Evolutionary conservation across 2,113 vertebrate species (phyloP), one percentile per base, ranked within the genome.

Genomic region (Corythornis cristatus): DNA sequence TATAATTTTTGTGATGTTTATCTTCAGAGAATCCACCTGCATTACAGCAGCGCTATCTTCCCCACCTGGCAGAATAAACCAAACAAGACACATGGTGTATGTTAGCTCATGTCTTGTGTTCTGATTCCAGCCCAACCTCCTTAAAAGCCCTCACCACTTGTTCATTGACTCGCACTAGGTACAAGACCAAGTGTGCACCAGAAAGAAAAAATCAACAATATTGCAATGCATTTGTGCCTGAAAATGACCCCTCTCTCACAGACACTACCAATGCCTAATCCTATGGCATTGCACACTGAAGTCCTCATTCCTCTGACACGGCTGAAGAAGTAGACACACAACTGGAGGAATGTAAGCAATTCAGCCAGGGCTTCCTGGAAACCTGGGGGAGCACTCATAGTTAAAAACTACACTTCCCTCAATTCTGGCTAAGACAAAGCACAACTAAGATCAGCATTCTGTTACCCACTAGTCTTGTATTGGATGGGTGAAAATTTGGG

Each of bases 71-170:
- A 76, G 33, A 70, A 57, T 31, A 62, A 37, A 46, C 15, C 0
- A 2, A 67, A 57, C 15, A 25, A 18, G 33, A 33, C 25, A 31
- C 5, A 19, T 0, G 0, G 10, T 7, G 2, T n/a, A 7, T 0
- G 0, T 43, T 26, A 58, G 56, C 35, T 67, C 19, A 37, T 22
- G 54, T 31, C 45, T 65, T 35, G 62, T 21, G 31, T 70, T 91
- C 62, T n/a, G 8, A 4, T 33, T 72, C 48, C 40, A 68, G 40
- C 26, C 57, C 45, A 46, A 78, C 15, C 73, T 82, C 78, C 71
- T 57, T 72, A 45, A 79, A 82, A 73, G 62, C 25, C 68, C 51
- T 50, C 37, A 33, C 12, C 53, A 84, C 48, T 23, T 79, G 40
- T 64, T 64, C 68, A 66, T 68, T 89, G 74, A 76, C 54, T 92